Base-by-base conservation (phyloP, 2,888 invertebrate genomes). In the Exocentrus adspersus region DNA sequence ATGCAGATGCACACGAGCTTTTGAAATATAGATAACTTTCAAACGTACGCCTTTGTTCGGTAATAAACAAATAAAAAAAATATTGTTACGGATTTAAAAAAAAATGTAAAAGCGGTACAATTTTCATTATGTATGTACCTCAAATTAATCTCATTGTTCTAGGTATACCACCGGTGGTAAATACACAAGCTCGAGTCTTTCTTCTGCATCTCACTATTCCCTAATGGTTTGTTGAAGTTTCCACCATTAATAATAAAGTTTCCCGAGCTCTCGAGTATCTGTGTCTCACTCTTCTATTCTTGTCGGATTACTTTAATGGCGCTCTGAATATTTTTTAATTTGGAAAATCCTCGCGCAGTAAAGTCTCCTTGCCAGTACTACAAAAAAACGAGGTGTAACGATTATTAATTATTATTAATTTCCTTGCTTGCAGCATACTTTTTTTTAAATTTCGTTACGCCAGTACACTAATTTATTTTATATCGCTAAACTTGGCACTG, bases 401-500 rank as follows among this genome's bases (percentile, higher is more conserved):
- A 14, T 37, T 37, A 37, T 37, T n/a, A 37, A 37, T 37, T 37
- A 37, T 37, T 37, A 37, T 37, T 37, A 37, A 37, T 37, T 37
- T 5, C 37, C 3, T 37, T 37, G n/a, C 37, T 5, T 4, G 37
- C 2, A 14, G 12, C 12, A 37, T 14, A 37, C 37, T 37, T 37
- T 37, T 37, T 37, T 37, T 37, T 14, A 37, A 37, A n/a, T 37
- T n/a, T 9, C 12, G 12, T 1, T 1, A n/a, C 12, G n/a, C 4
- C n/a, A 37, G 37, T 12, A 12, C 12, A 37, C 37, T 37, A 37
- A 37, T 37, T 37, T 37, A 37, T 37, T 37, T 37, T 37, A 37
- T 37, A 37, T 37, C 37, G 37, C 37, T 37, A 37, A 37, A 37
- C 37, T 37, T 37, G 37, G 37, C 37, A 37, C 37, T 4, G 12